phyloP scores from a whole-genome alignment of 23 tunicate species.

The Clavelina lepadiformis region DNA sequence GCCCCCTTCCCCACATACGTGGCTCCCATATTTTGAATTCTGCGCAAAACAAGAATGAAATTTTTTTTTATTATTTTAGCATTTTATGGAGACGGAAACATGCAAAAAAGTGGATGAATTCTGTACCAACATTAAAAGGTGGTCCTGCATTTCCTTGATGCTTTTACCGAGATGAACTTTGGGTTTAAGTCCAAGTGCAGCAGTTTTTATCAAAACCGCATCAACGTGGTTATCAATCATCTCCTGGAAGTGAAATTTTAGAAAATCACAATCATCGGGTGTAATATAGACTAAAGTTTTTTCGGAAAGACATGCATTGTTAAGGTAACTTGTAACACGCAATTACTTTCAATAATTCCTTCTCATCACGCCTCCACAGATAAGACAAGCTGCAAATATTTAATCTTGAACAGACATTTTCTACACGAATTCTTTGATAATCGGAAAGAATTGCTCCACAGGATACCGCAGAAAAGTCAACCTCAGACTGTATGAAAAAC shows the following conservation, averaged over 20 bases:
- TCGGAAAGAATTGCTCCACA: conserved; percentile 98
- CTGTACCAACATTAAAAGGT: conserved; percentile 34
- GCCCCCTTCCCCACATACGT: conserved; percentile 96
- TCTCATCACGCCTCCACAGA: conserved; percentile 77
- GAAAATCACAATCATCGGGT: neutral
- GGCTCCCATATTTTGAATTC: conserved; percentile 70
- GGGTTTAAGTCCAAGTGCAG: conserved; percentile 83
- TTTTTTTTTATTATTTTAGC: too few relatives aligned
- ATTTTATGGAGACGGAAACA: too few relatives aligned
- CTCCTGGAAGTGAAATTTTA: conserved; percentile 32
- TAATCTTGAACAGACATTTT: conserved; percentile 79
- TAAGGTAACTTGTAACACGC: neutral
- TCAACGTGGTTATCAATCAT: conserved; percentile 51
- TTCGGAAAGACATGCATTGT: neutral
- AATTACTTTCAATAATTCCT: conserved; percentile 42
- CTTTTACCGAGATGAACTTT: conserved; percentile 80
- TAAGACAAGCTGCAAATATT: conserved; percentile 53
- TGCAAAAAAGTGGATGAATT: neutral
- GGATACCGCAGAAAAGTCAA: conserved; percentile 66
- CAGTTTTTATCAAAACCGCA: conserved; percentile 76
- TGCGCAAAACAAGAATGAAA: conserved; percentile 8
- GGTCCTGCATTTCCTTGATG: conserved; percentile 45
- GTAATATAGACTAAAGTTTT: neutral
- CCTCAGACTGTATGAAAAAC: too few relatives aligned
- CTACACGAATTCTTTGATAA: conserved; percentile 98